A percentile compares a stretch with the other conserved stretches of the same genome.
Evolutionary conservation across 1,140 invertebrate species (phyloP).

Genomic region (Drosophila bocqueti): DNA sequence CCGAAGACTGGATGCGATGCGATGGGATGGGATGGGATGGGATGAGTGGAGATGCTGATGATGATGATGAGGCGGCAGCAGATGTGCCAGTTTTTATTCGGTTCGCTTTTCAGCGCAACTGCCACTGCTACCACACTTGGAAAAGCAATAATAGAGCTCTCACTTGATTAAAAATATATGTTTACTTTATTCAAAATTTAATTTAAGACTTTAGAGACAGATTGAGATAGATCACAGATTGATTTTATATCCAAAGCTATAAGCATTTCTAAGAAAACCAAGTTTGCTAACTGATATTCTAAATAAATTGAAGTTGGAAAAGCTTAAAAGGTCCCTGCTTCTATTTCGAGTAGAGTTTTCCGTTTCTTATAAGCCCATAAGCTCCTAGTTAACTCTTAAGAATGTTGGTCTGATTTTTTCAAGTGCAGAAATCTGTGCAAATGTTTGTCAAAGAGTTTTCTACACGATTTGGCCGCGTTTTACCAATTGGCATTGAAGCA

Average conservation of each 20-base stretch:
- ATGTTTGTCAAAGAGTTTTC: constrained; percentile 81
- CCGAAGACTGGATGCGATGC: constrained; percentile 24
- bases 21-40: constrained; percentile 8
- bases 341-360: too few relatives aligned
- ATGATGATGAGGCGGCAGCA: constrained; percentile 43
- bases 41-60: constrained; percentile 36
- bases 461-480: constrained; percentile 82
- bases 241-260: background rate
- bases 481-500: constrained; percentile 82
- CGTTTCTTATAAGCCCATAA: background rate
- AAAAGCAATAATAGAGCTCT: background rate
- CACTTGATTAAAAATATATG: background rate
- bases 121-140: constrained; percentile 15
- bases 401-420: background rate
- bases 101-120: constrained; percentile 18
- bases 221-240: too few relatives aligned
- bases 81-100: constrained; percentile 58
- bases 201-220: background rate
- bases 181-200: background rate
- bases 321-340: background rate
- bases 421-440: constrained; percentile 48
- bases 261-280: background rate
- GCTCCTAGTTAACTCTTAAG: background rate
- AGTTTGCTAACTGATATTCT: background rate
- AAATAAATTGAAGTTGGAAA: background rate